Evolutionary conservation across 2,888 invertebrate species (phyloP).

Genomic region (Boloria euphrosyne): DNA sequence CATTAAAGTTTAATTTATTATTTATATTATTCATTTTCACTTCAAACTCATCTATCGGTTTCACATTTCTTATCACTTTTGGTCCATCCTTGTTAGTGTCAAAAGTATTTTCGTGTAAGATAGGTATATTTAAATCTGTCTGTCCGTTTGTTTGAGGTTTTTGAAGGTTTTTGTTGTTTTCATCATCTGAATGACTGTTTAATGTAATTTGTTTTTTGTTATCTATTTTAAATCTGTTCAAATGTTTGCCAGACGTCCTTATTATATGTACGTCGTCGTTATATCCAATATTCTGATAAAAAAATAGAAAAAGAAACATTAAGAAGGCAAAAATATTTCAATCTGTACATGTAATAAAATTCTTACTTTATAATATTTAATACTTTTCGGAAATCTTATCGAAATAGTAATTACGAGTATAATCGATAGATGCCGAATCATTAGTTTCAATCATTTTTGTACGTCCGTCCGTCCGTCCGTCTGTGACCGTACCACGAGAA

Average conservation of each 20-base stretch:
- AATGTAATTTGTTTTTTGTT: constrained; percentile 25
- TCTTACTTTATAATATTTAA: too few relatives aligned
- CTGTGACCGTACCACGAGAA: too few relatives aligned
- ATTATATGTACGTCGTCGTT: constrained; percentile 43
- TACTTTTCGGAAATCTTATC: too few relatives aligned
- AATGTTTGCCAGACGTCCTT: constrained; percentile 53
- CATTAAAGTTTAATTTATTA: not conserved
- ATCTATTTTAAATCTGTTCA: constrained; percentile 50
- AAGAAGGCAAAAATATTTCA: not conserved
- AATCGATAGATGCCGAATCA: too few relatives aligned
- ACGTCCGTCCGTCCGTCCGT: too few relatives aligned
- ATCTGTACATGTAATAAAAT: too few relatives aligned
- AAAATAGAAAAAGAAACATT: not conserved
- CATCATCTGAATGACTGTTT: constrained; percentile 7
- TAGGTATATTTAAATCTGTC: not conserved
- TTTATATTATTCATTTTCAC: not conserved
- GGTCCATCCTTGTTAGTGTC: not conserved
- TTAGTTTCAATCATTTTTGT: too few relatives aligned
- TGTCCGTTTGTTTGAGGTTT: not conserved
- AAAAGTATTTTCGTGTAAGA: not conserved
- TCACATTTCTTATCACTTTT: constrained; percentile 24
- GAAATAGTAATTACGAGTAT: too few relatives aligned
- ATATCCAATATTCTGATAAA: constrained; percentile 7
- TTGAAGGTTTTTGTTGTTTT: not conserved
- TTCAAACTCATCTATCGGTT: constrained; percentile 16